Conservation (phyloP, 2,888 invertebrate genomes). For the Alitta virens region DNA sequence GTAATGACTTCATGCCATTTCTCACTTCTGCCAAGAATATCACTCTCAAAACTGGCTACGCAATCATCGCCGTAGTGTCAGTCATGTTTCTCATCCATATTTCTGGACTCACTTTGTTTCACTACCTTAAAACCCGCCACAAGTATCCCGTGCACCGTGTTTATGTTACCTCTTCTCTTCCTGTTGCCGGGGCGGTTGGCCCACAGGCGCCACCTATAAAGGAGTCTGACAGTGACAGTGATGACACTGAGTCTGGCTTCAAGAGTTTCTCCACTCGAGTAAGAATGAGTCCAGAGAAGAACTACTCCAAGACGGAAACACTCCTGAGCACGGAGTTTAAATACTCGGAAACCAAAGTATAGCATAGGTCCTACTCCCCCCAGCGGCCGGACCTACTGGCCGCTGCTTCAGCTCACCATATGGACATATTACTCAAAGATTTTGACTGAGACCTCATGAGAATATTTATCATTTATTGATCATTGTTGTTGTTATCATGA, state of each 20-base stretch:
- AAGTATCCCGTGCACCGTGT: conserved; percentile 21
- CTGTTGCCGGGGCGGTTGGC: not conserved
- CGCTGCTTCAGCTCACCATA: no score
- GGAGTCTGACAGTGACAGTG: conserved; percentile 13
- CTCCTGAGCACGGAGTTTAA: conserved; percentile 15
- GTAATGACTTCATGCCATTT: conserved; percentile 16
- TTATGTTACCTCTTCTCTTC: conserved; percentile 14
- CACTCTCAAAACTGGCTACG: conserved; percentile 23
- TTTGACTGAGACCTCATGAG: no score
- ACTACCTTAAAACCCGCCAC: conserved; percentile 25
- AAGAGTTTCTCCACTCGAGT: conserved; percentile 9
- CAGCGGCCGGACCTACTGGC: no score
- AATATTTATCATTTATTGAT: no score
- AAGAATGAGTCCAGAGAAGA: not conserved
- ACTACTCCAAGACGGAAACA: conserved; percentile 13
- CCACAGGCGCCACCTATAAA: conserved; percentile 7
- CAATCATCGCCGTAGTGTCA: conserved; percentile 21
- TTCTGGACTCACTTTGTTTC: conserved; percentile 26
- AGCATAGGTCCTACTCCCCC: not conserved
- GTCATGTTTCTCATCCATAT: conserved; percentile 28
- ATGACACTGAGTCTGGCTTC: conserved; percentile 19
- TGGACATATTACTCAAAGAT: no score
- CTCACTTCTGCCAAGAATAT: conserved; percentile 20
- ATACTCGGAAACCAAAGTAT: conserved; percentile 20
- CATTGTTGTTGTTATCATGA: no score